Evolutionary conservation across 2,113 vertebrate genomes (phyloP).

Genomic region (Vombatus ursinus): DNA sequence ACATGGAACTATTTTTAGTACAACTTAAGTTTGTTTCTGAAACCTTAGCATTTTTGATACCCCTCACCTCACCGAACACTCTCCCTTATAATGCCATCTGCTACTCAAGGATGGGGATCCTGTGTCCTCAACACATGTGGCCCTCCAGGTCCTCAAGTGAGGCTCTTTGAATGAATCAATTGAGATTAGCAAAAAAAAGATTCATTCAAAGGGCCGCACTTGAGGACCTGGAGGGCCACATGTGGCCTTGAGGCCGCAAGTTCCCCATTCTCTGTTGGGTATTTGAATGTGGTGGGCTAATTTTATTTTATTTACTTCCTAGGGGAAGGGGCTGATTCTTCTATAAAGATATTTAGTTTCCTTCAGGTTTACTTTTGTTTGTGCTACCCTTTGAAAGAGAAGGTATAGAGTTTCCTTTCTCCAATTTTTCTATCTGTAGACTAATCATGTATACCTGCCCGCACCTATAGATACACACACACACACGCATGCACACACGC

Average conservation of each 20-base stretch:
- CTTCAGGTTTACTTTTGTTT: not conserved
- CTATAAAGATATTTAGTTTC: not conserved
- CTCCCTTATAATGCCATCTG: slow-evolving; percentile 4
- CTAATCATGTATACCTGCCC: not conserved
- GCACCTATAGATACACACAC: no score
- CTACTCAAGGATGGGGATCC: not conserved
- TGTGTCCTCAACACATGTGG: no score
- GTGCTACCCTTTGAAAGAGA: not conserved
- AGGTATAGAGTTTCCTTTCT: not conserved
- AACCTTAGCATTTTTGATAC: not conserved
- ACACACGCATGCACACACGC: no score
- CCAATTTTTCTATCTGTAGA: not conserved
- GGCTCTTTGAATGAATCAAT: no score
- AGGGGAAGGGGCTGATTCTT: not conserved
- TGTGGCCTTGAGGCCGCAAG: no score
- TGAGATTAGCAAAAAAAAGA: no score
- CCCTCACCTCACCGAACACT: not conserved
- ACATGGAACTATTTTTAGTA: not conserved
- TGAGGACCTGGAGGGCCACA: no score
- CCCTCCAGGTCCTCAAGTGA: no score
- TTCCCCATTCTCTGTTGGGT: not conserved
- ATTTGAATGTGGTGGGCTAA: not conserved
- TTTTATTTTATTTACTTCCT: not conserved
- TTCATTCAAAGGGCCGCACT: no score
- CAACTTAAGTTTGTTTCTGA: not conserved